These are phyloP conservation scores for Sericinus montela DNA, from an alignment of 2,888 invertebrate species.

Conservation along the genomic window DNA sequence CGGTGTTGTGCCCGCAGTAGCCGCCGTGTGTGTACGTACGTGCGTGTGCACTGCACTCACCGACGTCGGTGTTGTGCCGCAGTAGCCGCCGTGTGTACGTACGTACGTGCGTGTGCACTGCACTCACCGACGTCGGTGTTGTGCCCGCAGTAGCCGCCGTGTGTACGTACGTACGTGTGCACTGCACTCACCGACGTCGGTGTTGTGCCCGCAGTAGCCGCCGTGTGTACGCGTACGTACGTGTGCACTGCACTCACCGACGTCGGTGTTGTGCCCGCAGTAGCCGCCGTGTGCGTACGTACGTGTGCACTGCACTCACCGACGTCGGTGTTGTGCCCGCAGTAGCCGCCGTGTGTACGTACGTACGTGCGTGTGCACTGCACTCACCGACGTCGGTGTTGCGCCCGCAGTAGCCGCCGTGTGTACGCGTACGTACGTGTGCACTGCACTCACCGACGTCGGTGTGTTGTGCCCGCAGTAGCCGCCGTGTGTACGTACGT, in stretches of 20 bases:
- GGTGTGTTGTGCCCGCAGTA: background rate
- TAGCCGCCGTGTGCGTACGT: background rate
- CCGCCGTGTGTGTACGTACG: background rate
- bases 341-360: conserved; percentile 36
- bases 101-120: background rate
- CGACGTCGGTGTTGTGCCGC: background rate
- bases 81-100: background rate
- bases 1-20: conserved; percentile 20
- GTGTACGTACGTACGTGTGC: background rate
- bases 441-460: background rate
- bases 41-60: background rate
- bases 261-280: conserved; percentile 81
- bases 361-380: background rate
- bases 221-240: background rate
- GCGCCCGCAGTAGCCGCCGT: background rate
- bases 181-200: background rate
- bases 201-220: conserved; percentile 61
- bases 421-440: conserved; percentile 7
- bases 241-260: no score
- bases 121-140: conserved; percentile 8
- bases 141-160: background rate
- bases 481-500: background rate
- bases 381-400: conserved; percentile 8
- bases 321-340: conserved; percentile 37
- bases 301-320: background rate